These are phyloP conservation scores for Trypoxylus dichotomus DNA, from an alignment of 1,140 invertebrate species.

Conservation along the genomic window DNA sequence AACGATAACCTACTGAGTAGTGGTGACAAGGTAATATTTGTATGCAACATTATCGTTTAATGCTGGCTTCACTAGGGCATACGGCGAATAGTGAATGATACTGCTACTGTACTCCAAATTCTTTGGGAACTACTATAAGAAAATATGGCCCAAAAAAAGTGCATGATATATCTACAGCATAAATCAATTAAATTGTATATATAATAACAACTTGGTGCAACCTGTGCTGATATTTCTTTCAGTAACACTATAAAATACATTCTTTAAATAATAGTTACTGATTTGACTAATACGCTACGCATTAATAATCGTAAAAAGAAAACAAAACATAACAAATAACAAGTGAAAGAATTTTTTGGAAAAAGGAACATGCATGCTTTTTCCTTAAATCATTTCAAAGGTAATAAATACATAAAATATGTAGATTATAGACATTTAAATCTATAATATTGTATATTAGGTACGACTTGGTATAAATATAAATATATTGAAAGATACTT, in stretches of 20 bases:
- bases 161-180: background rate
- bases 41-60: too few species aligned
- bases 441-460: background rate
- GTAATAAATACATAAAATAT: conserved; percentile 20
- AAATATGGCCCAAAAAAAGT: background rate
- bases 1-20: too few species aligned
- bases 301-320: background rate
- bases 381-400: background rate
- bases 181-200: background rate
- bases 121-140: background rate
- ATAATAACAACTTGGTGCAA: background rate
- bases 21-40: too few species aligned
- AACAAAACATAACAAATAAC: conserved; percentile 23
- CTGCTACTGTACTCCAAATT: too few species aligned
- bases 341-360: background rate
- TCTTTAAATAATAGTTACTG: background rate
- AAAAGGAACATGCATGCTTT: conserved; percentile 3
- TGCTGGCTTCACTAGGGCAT: too few species aligned
- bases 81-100: too few species aligned
- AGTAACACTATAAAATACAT: conserved; percentile 2
- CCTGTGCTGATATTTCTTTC: background rate
- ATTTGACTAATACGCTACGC: conserved; percentile 7
- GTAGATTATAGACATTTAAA: background rate
- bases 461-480: background rate
- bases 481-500: conserved; percentile 5